Conservation (phyloP, 2,888 invertebrate species). For the Amphipoea oculea region DNA sequence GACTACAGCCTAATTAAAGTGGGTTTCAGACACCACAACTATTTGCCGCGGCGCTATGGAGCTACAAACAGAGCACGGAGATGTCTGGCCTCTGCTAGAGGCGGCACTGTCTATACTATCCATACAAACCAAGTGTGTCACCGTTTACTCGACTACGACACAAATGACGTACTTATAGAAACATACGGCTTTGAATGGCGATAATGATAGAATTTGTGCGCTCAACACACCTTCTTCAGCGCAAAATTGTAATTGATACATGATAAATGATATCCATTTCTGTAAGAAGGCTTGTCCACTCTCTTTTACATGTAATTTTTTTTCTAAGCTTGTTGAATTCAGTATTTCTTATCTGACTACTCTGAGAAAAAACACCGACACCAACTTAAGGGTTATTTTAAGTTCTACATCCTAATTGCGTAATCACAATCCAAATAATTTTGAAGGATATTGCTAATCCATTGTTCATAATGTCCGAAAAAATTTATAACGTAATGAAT, state of each 20-base stretch:
- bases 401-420: background rate
- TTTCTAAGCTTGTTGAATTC: background rate
- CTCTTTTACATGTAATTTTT: background rate
- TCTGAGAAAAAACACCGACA: background rate
- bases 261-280: background rate
- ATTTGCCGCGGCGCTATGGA: constrained; percentile 13
- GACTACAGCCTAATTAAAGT: constrained; percentile 29
- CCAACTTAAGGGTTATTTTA: background rate
- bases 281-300: background rate
- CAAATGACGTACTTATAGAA: background rate
- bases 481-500: background rate
- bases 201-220: background rate
- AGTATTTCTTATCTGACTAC: background rate
- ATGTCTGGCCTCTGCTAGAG: background rate
- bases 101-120: background rate
- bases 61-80: background rate
- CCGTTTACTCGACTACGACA: background rate
- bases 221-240: too few species aligned
- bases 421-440: background rate
- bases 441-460: background rate
- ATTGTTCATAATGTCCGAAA: background rate
- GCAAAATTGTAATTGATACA: background rate
- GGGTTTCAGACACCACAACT: constrained; percentile 15
- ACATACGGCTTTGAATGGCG: background rate
- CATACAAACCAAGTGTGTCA: background rate